Evolutionary conservation across 2,797 vertebrate genomes (phyloP).

Genomic region (Galagoides demidoff): DNA sequence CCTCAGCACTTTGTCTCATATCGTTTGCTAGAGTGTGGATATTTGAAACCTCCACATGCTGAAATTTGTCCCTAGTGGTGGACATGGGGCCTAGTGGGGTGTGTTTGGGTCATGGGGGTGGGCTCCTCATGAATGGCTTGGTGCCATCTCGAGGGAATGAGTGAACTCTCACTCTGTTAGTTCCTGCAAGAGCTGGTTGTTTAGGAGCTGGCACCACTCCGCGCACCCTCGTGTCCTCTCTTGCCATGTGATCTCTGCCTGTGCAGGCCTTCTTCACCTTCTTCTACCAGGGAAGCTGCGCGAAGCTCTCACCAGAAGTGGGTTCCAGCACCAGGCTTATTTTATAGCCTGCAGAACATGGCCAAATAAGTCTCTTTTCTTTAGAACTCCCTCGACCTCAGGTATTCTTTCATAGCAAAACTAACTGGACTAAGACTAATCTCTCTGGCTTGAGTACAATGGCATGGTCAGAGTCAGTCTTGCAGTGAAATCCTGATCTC

Average conservation of each 20-base stretch:
- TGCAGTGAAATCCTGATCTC: neutral
- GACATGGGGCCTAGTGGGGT: neutral
- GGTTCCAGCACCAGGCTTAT: neutral
- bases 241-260: neutral
- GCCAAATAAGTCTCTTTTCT: neutral
- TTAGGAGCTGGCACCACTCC: too few species aligned
- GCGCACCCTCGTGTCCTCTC: neutral
- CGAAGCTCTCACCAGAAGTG: neutral
- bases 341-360: neutral
- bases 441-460: neutral
- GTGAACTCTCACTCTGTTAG: neutral
- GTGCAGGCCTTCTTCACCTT: neutral
- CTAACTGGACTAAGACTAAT: neutral
- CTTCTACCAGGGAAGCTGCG: neutral
- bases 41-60: neutral
- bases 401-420: neutral
- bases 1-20: neutral
- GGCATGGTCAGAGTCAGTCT: neutral
- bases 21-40: neutral
- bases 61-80: neutral
- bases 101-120: neutral
- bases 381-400: neutral
- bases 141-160: neutral
- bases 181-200: neutral
- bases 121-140: neutral